Conservation (phyloP, 2,888 invertebrate genomes). For the Sycophila texana region DNA sequence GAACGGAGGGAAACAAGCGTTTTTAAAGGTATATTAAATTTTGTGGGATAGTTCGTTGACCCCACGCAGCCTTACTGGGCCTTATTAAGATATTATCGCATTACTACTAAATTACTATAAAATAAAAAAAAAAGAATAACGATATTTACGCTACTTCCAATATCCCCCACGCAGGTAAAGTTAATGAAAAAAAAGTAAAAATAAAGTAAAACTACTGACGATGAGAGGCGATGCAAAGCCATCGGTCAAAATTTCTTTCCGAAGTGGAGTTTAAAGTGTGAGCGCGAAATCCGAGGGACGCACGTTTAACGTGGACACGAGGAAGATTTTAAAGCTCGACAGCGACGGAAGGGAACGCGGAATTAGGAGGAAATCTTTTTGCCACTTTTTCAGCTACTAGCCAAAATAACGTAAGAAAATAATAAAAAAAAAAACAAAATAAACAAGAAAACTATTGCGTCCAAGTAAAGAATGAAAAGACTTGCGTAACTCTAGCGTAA, state of each 20-base stretch:
- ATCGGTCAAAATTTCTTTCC: conserved; percentile 52
- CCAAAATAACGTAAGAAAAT: conserved; percentile 56
- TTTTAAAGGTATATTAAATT: conserved; percentile 69
- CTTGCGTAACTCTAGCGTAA: conserved; percentile 63
- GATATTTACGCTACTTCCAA: conserved; percentile 69
- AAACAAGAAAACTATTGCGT: conserved; percentile 69
- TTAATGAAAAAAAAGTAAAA: conserved; percentile 57
- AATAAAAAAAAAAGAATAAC: conserved; percentile 64
- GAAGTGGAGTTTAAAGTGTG: conserved; percentile 24
- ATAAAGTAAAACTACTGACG: conserved; percentile 57
- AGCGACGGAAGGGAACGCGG: conserved; percentile 27
- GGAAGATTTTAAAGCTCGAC: conserved; percentile 6
- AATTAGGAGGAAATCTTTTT: conserved; percentile 33
- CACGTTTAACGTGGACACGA: conserved; percentile 1
- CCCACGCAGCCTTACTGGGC: conserved; percentile 76
- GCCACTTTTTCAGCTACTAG: conserved; percentile 62
- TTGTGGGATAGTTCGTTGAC: conserved; percentile 70
- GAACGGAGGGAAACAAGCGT: conserved; percentile 54
- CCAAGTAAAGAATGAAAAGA: conserved; percentile 66
- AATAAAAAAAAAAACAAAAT: conserved; percentile 49
- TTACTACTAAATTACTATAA: conserved; percentile 72
- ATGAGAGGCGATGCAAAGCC: conserved; percentile 58
- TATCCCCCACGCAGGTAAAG: conserved; percentile 65
- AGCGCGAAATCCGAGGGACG: conserved; percentile 21
- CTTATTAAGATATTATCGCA: conserved; percentile 75